phyloP scores from a whole-genome alignment of 2,113 vertebrate species.

The Dasyurus viverrinus region DNA sequence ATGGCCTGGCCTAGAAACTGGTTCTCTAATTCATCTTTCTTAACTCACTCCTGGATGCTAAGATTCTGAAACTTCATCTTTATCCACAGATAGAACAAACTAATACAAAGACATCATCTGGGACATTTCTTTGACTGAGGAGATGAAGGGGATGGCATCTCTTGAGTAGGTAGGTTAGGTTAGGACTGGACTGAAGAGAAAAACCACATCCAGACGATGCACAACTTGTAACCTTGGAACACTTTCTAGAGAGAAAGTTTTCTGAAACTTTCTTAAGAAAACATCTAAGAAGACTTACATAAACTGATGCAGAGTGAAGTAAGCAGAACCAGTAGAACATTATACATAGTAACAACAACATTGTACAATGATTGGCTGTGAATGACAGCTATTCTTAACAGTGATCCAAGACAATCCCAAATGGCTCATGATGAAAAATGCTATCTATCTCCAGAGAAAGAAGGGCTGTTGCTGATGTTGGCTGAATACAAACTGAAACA shows the following conservation, averaged over 20 bases:
- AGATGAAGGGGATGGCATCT: neutral
- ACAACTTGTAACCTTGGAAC: neutral
- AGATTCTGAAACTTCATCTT: neutral
- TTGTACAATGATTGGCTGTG: too few relatives aligned
- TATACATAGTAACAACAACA: too few relatives aligned
- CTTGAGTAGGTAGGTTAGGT: neutral
- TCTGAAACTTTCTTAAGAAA: neutral
- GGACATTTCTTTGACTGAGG: neutral
- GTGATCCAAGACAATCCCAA: too few relatives aligned
- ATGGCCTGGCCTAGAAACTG: neutral
- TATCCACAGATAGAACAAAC: neutral
- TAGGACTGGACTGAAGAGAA: neutral
- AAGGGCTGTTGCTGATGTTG: too few relatives aligned
- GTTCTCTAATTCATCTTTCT: neutral
- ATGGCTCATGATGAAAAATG: too few relatives aligned
- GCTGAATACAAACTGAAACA: too few relatives aligned
- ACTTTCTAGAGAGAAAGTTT: neutral
- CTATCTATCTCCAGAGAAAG: too few relatives aligned
- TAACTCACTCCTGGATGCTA: neutral
- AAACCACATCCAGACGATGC: neutral
- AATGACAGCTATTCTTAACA: too few relatives aligned
- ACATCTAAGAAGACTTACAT: too few relatives aligned
- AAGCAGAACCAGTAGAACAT: too few relatives aligned
- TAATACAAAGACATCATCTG: neutral
- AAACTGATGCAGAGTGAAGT: too few relatives aligned